Evolutionary conservation across 2,888 invertebrate genomes (phyloP).

Genomic region (Calliopum simillimum): DNA sequence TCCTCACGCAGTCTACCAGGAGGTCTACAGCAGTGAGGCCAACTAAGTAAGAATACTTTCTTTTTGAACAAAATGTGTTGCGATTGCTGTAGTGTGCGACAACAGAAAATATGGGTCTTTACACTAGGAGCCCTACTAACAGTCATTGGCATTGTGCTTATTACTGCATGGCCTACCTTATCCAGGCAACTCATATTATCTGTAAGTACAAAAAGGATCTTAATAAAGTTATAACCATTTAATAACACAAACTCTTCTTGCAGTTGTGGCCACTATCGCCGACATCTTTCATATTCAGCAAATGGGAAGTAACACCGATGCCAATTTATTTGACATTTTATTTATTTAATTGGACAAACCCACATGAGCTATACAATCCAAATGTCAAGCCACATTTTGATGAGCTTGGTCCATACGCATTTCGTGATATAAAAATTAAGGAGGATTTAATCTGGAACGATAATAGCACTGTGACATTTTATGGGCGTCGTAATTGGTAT

Average conservation of each 20-base stretch:
- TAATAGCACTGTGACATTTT: conserved; percentile 80
- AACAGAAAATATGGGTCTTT: conserved; percentile 60
- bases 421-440: conserved; percentile 63
- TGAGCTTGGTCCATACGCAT: conserved; percentile 74
- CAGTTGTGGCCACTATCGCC: conserved; percentile 75
- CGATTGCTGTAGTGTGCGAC: conserved; percentile 57
- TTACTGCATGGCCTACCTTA: conserved; percentile 58
- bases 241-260: conserved; percentile 10
- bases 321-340: conserved; percentile 81
- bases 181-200: conserved; percentile 47
- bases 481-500: conserved; percentile 78
- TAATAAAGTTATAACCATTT: conserved; percentile 1
- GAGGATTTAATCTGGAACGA: conserved; percentile 72
- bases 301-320: conserved; percentile 84
- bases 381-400: conserved; percentile 72
- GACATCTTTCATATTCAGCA: conserved; percentile 73
- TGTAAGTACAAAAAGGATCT: conserved; percentile 40
- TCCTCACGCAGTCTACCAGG: no score
- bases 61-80: conserved; percentile 61
- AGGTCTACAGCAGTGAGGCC: no score
- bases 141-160: conserved; percentile 53
- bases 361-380: conserved; percentile 69
- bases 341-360: conserved; percentile 84
- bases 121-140: conserved; percentile 49
- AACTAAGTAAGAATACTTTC: no score